Evolutionary conservation across 1,140 invertebrate genomes (phyloP), one percentile per base, ranked within the genome.

Genomic region (Rhagoletis zephyria): DNA sequence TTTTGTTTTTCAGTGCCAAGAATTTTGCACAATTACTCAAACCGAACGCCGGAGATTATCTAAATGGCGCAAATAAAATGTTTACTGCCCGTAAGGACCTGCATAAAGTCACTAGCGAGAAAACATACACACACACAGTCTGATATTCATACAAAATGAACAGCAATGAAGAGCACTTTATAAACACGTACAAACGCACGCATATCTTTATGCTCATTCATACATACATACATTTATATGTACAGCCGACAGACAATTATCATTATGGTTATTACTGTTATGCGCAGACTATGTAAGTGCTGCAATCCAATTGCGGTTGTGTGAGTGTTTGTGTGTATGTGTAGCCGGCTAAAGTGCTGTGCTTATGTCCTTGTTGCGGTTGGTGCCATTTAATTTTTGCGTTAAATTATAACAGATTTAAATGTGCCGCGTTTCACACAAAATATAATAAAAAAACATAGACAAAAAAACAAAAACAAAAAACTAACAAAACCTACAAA

Each of bases 361-460:
- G 70, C 45, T 74, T 74, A 74, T 74, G 48, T 56, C 48, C 51
- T 81, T 81, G 74, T 81, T 81, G 74, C 74, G 74, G 74, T n/a
- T 81, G 16, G 2, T 81, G 74, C 48, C 45, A 81, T 81, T 81
- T 56, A 56, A 81, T 81, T 81, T 81, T 10, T 81, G 74, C 74
- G n/a, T 81, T 81, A 81, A 81, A 81, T 81, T 81, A 81, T 81
- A 56, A 81, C 74, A 56, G 48, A 59, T 81, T 81, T 81, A 81
- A 81, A 81, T 81, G 48, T 30, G 70, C 42, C 5, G 16, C 14
- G 10, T 30, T 3, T 1, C n/a, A 56, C 30, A 14, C n/a, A 4
- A 63, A 63, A n/a, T 14, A n/a, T 48, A 81, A 56, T 9, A 12
- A 45, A 70, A 12, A 81, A 3, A 56, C n/a, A 30, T 3, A 19